Evolutionary conservation across 2,797 vertebrate species (phyloP), one percentile per base, ranked within the genome.

Genomic region (Silurus aristotelis): DNA sequence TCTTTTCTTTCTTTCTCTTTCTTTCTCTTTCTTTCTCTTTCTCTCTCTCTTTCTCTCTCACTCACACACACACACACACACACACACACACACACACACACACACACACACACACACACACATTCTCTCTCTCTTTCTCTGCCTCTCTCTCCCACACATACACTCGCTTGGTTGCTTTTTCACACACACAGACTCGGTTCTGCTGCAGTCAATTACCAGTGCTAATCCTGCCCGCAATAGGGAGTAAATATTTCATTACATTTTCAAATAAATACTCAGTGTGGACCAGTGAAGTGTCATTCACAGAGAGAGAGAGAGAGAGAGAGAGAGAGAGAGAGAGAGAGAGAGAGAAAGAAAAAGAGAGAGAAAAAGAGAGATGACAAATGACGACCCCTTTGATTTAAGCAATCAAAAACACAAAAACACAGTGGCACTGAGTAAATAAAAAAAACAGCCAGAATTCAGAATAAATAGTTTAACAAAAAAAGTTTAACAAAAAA

Each of bases 171-270:
- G 60, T 48, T 83, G 79, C 83, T 85, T 82, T 52, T 38, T 79
- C 73, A 78, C 87, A 76, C 87, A 90, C 88, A 86, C 84, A 83
- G 76, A 88, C 86, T 87, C 61, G 60, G 95, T 95, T 95, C 96
- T 95, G 96, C 96, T 95, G 96, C 97, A 97, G 96, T 98, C 97
- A 98, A 99, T 99, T 98, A 98, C 98, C 95, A 96, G 95, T 93
- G 95, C 96, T 99, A 99, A 99, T 99, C 97, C 97, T 97, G 96
- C 95, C 96, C 92, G 96, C 97, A 97, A 97, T 94, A 96, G 97
- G 97, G 97, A 97, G 97, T 99, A 99, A 99, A 99, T 99, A 99
- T 99, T 99, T 98, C 97, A 99, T 99, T 97, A 97, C 96, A 96
- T 98, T 98, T 97, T 97, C 96, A 98, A 98, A 98, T 97, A 99